Evolutionary conservation across 2,888 invertebrate genomes (phyloP), one percentile per base, ranked within the genome.

Genomic region (Cheilosia soror): DNA sequence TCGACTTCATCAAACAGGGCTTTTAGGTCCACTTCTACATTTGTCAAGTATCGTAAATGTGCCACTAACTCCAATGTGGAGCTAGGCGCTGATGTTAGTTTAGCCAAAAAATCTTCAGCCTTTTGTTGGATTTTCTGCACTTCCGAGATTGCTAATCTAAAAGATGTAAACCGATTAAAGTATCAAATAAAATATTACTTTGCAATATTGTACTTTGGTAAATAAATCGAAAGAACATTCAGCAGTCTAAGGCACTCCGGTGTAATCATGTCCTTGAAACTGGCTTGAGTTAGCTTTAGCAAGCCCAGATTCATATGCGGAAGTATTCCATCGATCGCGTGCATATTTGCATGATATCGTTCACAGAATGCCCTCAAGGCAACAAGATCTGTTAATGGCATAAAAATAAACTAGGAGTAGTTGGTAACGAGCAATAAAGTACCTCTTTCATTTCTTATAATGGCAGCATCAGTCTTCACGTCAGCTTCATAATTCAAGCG

Each of bases 171-270:
- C n/a, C 4, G 4, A 44, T 13, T 44, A 6, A 2, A 44, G 6
- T 44, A 5, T 44, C 13, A 44, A 13, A n/a, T 44, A 5, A 6
- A 15, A 44, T 5, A 44, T 47, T 7, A 20, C 15, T 15, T 9
- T 7, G 7, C 1, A 47, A 51, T 53, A 25, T 31, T n/a, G 11
- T 92, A 96, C 95, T 94, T 93, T 2, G 96, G 96, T 87, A 96
- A 93, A 37, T 94, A 93, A 33, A 92, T 90, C 73, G 94, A 93
- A 3, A 96, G 92, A 9, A 96, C 94, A 63, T 94, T 94, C 68
- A 96, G 94, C 57, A 97, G 93, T 57, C 95, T 92, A 42, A 93
- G 93, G 1, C 97, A 96, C 68, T 96, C 95, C 0, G 96, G 96
- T 33, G 95, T 93, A 37, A 96, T 95, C 42, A 94, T 92, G 68